Percentiles rank a stretch among this genome's conserved stretches.
phyloP scores from a whole-genome alignment of 1,140 invertebrate genomes.

The Ceratina australensis region DNA sequence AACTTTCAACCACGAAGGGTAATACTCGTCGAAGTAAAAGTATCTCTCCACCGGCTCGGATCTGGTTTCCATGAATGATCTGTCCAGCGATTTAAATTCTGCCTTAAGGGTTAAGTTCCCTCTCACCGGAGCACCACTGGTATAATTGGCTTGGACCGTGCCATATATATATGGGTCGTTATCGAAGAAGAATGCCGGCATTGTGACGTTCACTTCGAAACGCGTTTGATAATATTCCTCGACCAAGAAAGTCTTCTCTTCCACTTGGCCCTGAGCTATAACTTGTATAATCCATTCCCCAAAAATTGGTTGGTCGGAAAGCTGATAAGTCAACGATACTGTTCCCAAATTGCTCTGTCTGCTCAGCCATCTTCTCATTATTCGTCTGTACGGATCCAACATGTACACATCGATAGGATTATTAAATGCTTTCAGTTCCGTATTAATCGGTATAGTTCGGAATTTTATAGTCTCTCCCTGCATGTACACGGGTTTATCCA shows the following conservation, averaged over 20 bases:
- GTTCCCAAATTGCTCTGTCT: slow-evolving; percentile 94
- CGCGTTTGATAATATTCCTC: slow-evolving; percentile 97
- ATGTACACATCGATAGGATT: slow-evolving; percentile 94
- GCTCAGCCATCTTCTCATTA: slow-evolving; percentile 94
- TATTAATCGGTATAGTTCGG: slow-evolving; percentile 93
- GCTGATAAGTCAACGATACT: slow-evolving; percentile 92
- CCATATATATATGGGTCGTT: slow-evolving; percentile 91
- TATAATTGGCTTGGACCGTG: slow-evolving; percentile 95
- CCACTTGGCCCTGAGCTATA: slow-evolving; percentile 91
- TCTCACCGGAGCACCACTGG: slow-evolving; percentile 89
- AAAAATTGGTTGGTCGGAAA: slow-evolving; percentile 95
- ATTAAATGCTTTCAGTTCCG: slow-evolving; percentile 91
- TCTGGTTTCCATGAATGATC: slow-evolving; percentile 15
- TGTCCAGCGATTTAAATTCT: slow-evolving; percentile 85
- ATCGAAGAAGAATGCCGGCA: slow-evolving; percentile 95
- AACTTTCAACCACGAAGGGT: slow-evolving; percentile 87
- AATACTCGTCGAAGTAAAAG: slow-evolving; percentile 89
- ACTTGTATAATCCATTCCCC: slow-evolving; percentile 95
- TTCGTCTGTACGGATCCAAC: slow-evolving; percentile 90
- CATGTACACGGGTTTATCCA: slow-evolving; percentile 97
- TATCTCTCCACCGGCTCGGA: slow-evolving; percentile 82
- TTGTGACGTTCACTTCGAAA: slow-evolving; percentile 96
- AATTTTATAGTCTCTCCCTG: slow-evolving; percentile 94
- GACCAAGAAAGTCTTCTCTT: slow-evolving; percentile 91
- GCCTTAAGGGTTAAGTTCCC: slow-evolving; percentile 94